Evolutionary conservation across 2,888 invertebrate species (phyloP), one percentile per base, ranked within the genome.

Genomic region (Ophioninae sp.): DNA sequence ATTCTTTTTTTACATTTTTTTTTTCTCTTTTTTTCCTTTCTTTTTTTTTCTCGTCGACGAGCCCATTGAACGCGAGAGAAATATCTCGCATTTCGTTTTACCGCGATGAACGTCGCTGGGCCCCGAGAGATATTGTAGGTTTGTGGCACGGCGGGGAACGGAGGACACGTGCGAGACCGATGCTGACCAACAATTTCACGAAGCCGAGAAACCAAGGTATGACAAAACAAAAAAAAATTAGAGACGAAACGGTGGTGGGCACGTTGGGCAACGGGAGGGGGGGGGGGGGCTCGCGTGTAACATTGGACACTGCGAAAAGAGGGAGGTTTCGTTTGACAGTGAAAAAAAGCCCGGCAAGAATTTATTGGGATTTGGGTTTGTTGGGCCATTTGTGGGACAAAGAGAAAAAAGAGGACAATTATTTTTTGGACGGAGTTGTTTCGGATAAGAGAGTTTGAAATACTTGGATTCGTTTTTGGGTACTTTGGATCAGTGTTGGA

Each of bases 21-120:
- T 68, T 65, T 44, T n/a, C n/a, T 10, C 13, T 44, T 44, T 44
- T 13, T 13, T 44, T 7, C 1, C 10, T 44, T 44, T 44, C 1
- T 10, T 44, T 44, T 44, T 44, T 44, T 44, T 44, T 44, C 13
- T 10, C 44, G 44, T 13, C 44, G 72, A 79, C 65, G 79, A 64
- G 72, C 57, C 44, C 50, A 79, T 72, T 79, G 44, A 79, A 72
- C 65, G 30, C 56, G 41, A 65, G 65, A 79, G n/a, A 72, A 65
- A 65, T 79, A 67, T 72, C 70, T 44, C 65, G 21, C 65, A 44
- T 68, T 41, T 68, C 68, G 68, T 20, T 64, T 41, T 73, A 67
- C 59, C 41, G 39, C 39, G 50, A 41, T 13, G 44, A 3, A 44
- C 44, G 44, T 13, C 8, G 44, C n/a, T 20, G 44, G 37, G 37